Evolutionary conservation across 2,888 invertebrate species (phyloP).

Genomic region (Parnassius orleans): DNA sequence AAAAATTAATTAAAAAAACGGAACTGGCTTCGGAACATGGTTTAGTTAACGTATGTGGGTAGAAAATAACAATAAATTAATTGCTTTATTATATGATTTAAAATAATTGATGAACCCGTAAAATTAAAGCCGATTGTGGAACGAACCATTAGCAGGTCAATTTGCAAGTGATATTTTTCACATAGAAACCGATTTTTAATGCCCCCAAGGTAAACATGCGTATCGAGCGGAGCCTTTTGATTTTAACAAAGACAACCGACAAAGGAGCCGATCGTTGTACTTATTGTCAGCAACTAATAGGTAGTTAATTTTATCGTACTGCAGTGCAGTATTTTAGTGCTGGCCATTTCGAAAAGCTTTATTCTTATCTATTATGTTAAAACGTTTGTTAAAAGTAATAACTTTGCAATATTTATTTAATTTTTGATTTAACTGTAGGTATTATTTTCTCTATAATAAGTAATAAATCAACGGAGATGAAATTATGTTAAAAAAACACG

Average conservation of each 20-base stretch:
- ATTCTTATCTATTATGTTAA: background rate
- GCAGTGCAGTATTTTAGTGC: slow-evolving; percentile 26
- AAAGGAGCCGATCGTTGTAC: slow-evolving; percentile 54
- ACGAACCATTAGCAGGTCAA: slow-evolving; percentile 42
- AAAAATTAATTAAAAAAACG: too few relatives aligned
- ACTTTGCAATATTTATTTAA: background rate
- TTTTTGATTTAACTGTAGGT: too few relatives aligned
- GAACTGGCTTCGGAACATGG: too few relatives aligned
- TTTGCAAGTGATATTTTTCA: slow-evolving; percentile 56
- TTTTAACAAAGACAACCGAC: slow-evolving; percentile 63
- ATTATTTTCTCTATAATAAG: too few relatives aligned
- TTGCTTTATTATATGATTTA: too few relatives aligned
- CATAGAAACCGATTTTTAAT: slow-evolving; percentile 60
- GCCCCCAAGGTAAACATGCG: slow-evolving; percentile 49
- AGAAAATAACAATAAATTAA: too few relatives aligned
- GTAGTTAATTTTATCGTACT: slow-evolving; percentile 42
- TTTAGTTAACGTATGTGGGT: too few relatives aligned
- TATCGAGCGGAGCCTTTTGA: slow-evolving; percentile 65
- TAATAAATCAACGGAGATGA: too few relatives aligned
- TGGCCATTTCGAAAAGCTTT: slow-evolving; percentile 1
- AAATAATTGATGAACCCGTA: background rate
- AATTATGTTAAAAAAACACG: too few relatives aligned
- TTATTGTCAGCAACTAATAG: slow-evolving; percentile 36
- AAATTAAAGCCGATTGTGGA: slow-evolving; percentile 26
- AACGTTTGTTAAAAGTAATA: background rate